Conservation (phyloP, 2,113 vertebrate genomes). For the Phyllopteryx taeniolatus region DNA sequence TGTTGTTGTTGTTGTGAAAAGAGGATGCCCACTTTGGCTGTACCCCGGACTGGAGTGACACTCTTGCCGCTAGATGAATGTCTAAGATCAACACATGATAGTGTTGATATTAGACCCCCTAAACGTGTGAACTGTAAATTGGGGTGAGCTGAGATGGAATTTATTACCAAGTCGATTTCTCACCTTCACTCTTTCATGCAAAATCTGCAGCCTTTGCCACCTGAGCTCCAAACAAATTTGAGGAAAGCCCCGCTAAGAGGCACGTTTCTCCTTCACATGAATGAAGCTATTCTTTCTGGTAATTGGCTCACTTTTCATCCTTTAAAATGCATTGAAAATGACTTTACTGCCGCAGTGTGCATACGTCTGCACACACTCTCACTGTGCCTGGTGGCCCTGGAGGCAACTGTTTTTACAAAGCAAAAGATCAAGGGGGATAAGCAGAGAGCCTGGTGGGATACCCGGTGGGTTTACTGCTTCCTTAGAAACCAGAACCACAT, state of each 20-base stretch:
- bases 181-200: no score
- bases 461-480: conserved; percentile 60
- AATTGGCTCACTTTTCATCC: neutral
- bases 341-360: conserved; percentile 23
- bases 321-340: conserved; percentile 15
- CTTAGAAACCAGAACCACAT: conserved; percentile 48
- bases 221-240: neutral
- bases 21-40: no score
- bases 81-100: no score
- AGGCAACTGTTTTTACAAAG: conserved; percentile 37
- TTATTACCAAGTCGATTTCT: neutral
- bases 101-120: no score
- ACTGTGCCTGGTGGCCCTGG: conserved; percentile 26
- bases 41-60: no score
- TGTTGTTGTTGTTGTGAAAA: no score
- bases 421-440: conserved; percentile 53
- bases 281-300: neutral
- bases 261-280: neutral
- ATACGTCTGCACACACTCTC: conserved; percentile 6
- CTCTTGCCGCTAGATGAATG: no score
- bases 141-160: neutral
- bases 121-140: no score
- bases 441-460: conserved; percentile 30
- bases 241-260: neutral
- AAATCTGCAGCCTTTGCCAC: neutral